Conservation (phyloP, 2,888 invertebrate species). For the Strigamia transsilvanica region DNA sequence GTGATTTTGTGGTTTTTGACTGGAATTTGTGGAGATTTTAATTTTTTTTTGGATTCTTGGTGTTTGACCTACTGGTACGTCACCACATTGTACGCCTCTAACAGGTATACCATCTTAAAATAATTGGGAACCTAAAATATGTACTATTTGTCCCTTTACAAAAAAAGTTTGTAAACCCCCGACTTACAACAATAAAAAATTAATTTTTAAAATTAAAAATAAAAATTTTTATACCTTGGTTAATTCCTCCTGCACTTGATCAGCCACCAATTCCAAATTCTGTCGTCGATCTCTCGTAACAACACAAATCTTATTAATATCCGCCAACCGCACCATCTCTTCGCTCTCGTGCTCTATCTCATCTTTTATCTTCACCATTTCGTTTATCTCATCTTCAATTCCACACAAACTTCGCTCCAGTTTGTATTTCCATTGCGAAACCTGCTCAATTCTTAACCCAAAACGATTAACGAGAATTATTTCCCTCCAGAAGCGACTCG, state of each 20-base stretch:
- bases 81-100: no score
- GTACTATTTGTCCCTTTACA: no score
- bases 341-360: not conserved
- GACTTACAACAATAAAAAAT: no score
- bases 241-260: slow-evolving; percentile 53
- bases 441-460: slow-evolving; percentile 5
- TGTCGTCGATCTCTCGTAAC: slow-evolving; percentile 51
- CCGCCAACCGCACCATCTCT: slow-evolving; percentile 57
- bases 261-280: slow-evolving; percentile 53
- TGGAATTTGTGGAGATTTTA: no score
- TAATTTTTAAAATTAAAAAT: no score
- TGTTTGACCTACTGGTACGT: no score
- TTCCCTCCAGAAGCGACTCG: not conserved
- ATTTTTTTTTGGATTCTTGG: no score
- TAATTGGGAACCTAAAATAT: no score
- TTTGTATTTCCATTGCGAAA: not conserved
- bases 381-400: not conserved
- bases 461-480: no score
- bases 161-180: no score
- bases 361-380: not conserved
- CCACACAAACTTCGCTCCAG: not conserved
- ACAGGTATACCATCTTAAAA: no score
- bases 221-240: slow-evolving; percentile 11
- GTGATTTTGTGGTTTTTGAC: no score
- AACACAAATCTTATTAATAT: slow-evolving; percentile 54